Evolutionary conservation across 2,888 invertebrate species (phyloP).

Genomic region (Lasioglossum pauxillum): DNA sequence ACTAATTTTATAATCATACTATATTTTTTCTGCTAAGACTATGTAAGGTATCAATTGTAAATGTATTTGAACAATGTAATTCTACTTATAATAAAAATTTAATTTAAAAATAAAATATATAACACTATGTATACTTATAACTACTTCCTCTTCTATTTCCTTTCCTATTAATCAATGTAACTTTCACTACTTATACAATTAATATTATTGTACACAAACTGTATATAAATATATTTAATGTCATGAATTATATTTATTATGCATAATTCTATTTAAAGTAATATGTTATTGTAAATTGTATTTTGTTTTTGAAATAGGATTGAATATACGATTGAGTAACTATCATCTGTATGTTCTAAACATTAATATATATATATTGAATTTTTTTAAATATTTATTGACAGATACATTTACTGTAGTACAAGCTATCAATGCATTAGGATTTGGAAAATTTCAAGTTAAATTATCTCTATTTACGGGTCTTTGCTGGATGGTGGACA

Average conservation of each 20-base stretch:
- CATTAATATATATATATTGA: not conserved
- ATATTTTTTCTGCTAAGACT: not conserved
- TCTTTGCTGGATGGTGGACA: constrained; percentile 98
- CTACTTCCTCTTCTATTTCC: constrained; percentile 7
- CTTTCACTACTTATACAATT: constrained; percentile 1
- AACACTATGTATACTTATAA: not conserved
- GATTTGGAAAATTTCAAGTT: constrained; percentile 96
- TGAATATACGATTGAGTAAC: not conserved
- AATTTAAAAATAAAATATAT: constrained; percentile 7
- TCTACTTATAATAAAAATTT: constrained; percentile 9
- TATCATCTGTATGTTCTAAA: not conserved
- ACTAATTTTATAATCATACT: constrained; percentile 1
- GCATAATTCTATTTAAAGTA: not conserved
- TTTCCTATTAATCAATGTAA: constrained; percentile 13
- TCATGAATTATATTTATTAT: not conserved
- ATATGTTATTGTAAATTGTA: not conserved
- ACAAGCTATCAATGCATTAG: constrained; percentile 94
- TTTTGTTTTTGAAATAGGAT: not conserved
- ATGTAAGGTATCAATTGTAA: not conserved
- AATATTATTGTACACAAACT: not conserved
- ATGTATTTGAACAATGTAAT: constrained; percentile 7
- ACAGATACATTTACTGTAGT: constrained; percentile 94
- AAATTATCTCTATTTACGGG: constrained; percentile 94
- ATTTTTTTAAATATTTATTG: constrained; percentile 26
- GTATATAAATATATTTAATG: constrained; percentile 1